Evolutionary conservation across 1,140 invertebrate genomes (phyloP), one percentile per base, ranked within the genome.

Genomic region (Brachionus rubens): DNA sequence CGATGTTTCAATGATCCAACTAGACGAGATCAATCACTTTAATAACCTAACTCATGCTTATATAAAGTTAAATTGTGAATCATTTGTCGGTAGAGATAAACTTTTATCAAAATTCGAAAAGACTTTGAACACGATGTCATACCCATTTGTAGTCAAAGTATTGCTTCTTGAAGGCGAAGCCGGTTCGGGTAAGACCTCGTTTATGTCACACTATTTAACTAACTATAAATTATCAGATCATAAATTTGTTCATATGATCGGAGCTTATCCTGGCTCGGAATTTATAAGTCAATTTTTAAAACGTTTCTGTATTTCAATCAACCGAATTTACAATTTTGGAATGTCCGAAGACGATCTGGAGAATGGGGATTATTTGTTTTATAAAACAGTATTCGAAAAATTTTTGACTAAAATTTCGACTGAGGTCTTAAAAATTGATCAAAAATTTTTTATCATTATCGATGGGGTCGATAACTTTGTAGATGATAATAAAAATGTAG

Each of bases 171-270:
- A 72, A 75, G 85, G 85, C 40, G 82, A 83, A 79, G 52, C 81
- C 6, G 85, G 85, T 5, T 79, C 78, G 77, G 85, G 85, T 30
- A 86, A 86, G 77, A 81, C 85, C 9, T 79, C 84, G 50, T 65
- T 85, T 3, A 76, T 85, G 80, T 84, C 84, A 78, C 78, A 78
- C 46, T 48, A 76, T 43, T 54, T 41, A 10, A 36, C 43, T 28
- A 43, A 26, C 30, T 43, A 28, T 48, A 0, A n/a, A 4, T 12
- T 21, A 33, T 21, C 50, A 26, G 19, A 50, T 50, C 68, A 79
- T n/a, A 78, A 82, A 3, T 54, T 85, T 19, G 77, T 82, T n/a
- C 81, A 84, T 76, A 81, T 81, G 28, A 80, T 82, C 24, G 82
- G 83, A 40, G 80, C 80, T 24, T 80, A 81, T 5, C 81, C 83